phyloP scores from a whole-genome alignment of 2,888 invertebrate species.

The Cataglyphis livida region DNA sequence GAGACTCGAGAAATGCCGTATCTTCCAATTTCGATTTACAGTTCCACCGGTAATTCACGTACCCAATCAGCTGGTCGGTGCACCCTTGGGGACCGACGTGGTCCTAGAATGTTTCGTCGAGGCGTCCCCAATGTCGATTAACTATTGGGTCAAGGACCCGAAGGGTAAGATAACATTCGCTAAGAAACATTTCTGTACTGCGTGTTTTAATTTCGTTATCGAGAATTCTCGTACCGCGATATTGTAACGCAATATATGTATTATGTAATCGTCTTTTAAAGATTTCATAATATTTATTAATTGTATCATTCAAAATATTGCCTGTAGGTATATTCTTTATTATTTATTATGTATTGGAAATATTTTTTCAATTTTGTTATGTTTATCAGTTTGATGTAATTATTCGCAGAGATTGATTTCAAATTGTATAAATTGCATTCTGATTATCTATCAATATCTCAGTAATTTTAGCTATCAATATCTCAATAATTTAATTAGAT shows the following conservation, averaged over 20 bases:
- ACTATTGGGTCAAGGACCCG: constrained; percentile 94
- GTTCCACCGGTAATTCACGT: constrained; percentile 97
- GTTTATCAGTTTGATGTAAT: background rate
- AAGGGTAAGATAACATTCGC: constrained; percentile 88
- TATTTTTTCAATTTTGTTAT: constrained; percentile 7
- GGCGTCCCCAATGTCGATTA: constrained; percentile 95
- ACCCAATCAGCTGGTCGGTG: constrained; percentile 96
- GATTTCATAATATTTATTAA: background rate
- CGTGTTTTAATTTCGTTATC: background rate
- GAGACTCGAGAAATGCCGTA: constrained; percentile 30
- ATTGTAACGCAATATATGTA: constrained; percentile 26
- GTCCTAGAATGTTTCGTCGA: constrained; percentile 95
- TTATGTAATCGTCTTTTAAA: background rate
- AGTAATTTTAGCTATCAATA: background rate
- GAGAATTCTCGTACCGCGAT: background rate
- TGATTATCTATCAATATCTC: background rate
- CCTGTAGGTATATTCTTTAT: background rate
- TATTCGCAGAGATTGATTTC: background rate
- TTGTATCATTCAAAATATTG: background rate
- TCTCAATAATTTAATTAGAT: background rate
- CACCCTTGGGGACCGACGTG: constrained; percentile 94
- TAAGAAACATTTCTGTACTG: background rate
- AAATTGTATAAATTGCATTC: constrained; percentile 1
- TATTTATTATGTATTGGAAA: constrained; percentile 1
- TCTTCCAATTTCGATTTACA: constrained; percentile 85